phyloP scores from a whole-genome alignment of 2,888 invertebrate genomes.

The Rapana venosa region DNA sequence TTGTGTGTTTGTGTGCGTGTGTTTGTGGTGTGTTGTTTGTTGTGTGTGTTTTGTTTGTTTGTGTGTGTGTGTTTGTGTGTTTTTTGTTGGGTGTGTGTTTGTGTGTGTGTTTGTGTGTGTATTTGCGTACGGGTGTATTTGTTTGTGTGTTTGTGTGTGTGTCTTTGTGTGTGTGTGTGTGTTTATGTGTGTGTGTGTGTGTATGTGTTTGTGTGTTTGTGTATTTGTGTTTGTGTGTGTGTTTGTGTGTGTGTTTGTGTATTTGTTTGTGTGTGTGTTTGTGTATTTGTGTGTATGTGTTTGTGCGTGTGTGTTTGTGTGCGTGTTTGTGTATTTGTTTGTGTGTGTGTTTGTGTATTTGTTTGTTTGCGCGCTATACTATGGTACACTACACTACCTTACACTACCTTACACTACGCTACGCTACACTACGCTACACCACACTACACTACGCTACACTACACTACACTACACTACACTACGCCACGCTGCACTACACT shows the following conservation, averaged over 20 bases:
- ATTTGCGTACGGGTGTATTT: neutral
- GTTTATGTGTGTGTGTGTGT: neutral
- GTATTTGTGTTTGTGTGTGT: neutral
- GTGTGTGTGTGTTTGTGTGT: no score
- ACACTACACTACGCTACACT: no score
- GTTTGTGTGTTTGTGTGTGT: neutral
- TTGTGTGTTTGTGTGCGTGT: neutral
- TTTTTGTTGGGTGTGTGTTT: neutral
- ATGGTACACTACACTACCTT: no score
- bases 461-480: no score
- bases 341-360: neutral
- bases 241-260: neutral
- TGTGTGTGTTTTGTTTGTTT: no score
- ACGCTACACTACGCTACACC: no score
- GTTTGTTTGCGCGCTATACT: no score
- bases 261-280: neutral
- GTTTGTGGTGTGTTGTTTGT: no score
- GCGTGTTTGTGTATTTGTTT: neutral
- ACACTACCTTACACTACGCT: no score
- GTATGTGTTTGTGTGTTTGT: neutral
- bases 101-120: neutral
- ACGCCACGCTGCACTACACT: no score
- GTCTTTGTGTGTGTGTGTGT: neutral
- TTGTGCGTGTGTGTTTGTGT: neutral
- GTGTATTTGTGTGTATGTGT: slow-evolving; percentile 10